phyloP scores from a whole-genome alignment of 2,797 vertebrate genomes.

The Toxotes lorentzi region DNA sequence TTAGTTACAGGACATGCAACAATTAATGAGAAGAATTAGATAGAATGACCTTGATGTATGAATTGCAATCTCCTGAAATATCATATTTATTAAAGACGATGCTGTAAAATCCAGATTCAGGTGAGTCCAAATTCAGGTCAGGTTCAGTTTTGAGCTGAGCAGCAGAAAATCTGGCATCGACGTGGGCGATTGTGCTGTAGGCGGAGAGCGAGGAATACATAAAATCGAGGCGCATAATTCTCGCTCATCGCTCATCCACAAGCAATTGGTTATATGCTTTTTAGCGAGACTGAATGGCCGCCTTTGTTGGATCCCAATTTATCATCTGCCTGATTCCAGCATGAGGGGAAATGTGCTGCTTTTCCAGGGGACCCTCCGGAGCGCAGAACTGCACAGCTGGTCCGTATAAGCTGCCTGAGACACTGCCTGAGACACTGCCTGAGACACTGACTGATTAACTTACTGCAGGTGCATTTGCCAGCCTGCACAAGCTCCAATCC shows the following conservation, averaged over 20 bases:
- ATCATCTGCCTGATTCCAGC: constrained; percentile 62
- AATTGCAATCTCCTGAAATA: not conserved
- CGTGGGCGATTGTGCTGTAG: not conserved
- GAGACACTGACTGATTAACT: constrained; percentile 77
- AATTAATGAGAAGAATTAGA: constrained; percentile 38
- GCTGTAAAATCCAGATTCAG: not conserved
- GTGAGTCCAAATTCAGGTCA: constrained; percentile 18
- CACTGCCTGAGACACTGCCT: constrained; percentile 70
- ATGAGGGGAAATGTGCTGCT: constrained; percentile 48
- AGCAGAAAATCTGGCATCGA: constrained; percentile 5
- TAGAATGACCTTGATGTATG: constrained; percentile 22
- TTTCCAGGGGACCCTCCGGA: constrained; percentile 60
- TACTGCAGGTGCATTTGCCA: constrained; percentile 72
- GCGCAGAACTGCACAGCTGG: constrained; percentile 69
- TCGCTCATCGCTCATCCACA: constrained; percentile 66
- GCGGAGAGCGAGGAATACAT: constrained; percentile 45
- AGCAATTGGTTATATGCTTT: constrained; percentile 60
- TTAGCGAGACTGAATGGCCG: constrained; percentile 62
- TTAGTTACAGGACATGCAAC: constrained; percentile 19
- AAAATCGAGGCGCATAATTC: constrained; percentile 48
- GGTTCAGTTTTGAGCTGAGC: not conserved
- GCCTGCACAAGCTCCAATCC: constrained; percentile 25
- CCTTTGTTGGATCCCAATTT: constrained; percentile 71
- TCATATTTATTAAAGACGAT: not conserved
- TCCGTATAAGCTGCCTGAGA: constrained; percentile 64